Conservation (phyloP, 1,140 invertebrate genomes). For the Muscidifurax raptorellus region DNA sequence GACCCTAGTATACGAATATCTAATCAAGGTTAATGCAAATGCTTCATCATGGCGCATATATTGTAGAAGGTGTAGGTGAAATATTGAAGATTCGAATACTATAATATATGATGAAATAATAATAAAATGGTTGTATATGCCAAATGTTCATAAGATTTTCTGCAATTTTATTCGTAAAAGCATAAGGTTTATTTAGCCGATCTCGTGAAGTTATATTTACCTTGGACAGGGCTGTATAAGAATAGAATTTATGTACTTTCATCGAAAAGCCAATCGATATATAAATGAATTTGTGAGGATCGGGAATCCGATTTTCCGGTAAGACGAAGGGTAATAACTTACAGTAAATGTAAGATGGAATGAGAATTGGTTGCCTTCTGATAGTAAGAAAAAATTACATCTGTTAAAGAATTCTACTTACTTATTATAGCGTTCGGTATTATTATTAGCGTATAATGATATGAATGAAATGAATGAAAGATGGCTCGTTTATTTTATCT, state of each 20-base stretch:
- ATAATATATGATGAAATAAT: not conserved
- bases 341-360: not conserved
- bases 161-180: not conserved
- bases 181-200: not conserved
- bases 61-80: not conserved
- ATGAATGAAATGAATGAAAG: no score
- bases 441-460: not conserved
- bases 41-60: not conserved
- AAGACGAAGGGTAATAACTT: conserved; percentile 1
- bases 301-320: not conserved
- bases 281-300: conserved; percentile 1
- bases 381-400: not conserved
- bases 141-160: not conserved
- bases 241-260: not conserved
- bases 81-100: not conserved
- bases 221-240: not conserved
- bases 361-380: not conserved
- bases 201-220: not conserved
- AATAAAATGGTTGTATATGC: no score
- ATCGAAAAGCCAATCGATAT: not conserved
- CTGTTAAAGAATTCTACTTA: not conserved
- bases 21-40: not conserved
- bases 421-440: not conserved
- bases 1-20: not conserved
- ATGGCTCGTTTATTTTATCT: no score